These are phyloP conservation scores for Serilophus lunatus DNA, from an alignment of 2,113 vertebrate species.

Conservation along the genomic window DNA sequence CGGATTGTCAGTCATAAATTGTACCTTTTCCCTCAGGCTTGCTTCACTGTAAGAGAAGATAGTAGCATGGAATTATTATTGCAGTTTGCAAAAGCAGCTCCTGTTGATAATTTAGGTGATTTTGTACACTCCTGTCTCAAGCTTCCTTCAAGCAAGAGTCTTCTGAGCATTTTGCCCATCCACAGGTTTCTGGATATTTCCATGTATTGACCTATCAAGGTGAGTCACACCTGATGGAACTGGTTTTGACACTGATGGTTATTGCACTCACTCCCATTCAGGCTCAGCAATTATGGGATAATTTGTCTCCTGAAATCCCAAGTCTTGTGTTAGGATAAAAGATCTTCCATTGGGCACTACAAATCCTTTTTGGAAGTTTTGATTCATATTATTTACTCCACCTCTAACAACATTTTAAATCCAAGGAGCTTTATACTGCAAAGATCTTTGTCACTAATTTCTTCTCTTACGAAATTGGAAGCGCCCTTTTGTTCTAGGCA, in stretches of 20 bases:
- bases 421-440: neutral
- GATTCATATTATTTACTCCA: neutral
- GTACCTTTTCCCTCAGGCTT: neutral
- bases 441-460: neutral
- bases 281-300: neutral
- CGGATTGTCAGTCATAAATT: neutral
- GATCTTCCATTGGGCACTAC: neutral
- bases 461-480: neutral
- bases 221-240: neutral
- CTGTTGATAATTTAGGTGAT: neutral
- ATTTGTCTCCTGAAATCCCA: neutral
- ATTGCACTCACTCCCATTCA: neutral
- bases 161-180: neutral
- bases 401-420: neutral
- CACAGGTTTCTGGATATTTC: neutral
- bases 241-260: neutral
- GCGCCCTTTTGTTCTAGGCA: neutral
- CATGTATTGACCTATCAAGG: neutral
- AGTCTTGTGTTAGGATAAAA: neutral
- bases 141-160: neutral
- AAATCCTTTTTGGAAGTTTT: neutral
- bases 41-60: neutral
- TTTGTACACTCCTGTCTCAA: neutral
- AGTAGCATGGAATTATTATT: neutral
- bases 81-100: neutral